Conservation (phyloP, 1,140 invertebrate genomes). For the Drosophila gunungcola region DNA sequence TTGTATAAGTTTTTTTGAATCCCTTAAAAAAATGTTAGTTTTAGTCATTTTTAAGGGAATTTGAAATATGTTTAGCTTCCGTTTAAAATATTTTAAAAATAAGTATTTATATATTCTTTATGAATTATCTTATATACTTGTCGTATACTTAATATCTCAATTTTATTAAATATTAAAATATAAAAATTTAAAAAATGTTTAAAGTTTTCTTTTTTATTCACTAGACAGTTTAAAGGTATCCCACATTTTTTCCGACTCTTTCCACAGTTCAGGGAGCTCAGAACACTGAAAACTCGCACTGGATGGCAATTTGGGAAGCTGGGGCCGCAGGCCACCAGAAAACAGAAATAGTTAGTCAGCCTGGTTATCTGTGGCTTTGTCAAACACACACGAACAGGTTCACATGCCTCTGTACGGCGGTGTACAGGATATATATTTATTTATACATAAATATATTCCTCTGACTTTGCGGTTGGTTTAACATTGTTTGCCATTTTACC, state of each 20-base stretch:
- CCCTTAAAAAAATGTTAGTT: no score
- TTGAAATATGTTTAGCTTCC: no score
- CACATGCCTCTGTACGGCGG: not conserved
- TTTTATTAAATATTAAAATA: no score
- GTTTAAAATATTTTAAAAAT: not conserved
- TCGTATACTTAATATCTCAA: not conserved
- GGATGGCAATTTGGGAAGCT: slow-evolving; percentile 13
- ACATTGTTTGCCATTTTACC: slow-evolving; percentile 25
- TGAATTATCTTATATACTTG: no score
- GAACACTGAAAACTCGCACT: slow-evolving; percentile 15
- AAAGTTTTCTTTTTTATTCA: not conserved
- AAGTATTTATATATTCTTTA: no score
- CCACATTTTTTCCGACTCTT: not conserved
- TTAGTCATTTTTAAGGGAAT: no score
- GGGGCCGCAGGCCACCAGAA: slow-evolving; percentile 37
- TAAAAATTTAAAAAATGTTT: not conserved
- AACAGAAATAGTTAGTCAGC: slow-evolving; percentile 61
- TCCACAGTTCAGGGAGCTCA: slow-evolving; percentile 4
- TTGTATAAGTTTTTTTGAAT: no score
- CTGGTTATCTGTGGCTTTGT: slow-evolving; percentile 56
- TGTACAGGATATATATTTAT: slow-evolving; percentile 2
- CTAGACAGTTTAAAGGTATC: no score
- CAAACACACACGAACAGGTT: slow-evolving; percentile 16
- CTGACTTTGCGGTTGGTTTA: slow-evolving; percentile 36
- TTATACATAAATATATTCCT: slow-evolving; percentile 25